Evolutionary conservation across 2,797 vertebrate species (phyloP).

Genomic region (Phrynocephalus forsythii): DNA sequence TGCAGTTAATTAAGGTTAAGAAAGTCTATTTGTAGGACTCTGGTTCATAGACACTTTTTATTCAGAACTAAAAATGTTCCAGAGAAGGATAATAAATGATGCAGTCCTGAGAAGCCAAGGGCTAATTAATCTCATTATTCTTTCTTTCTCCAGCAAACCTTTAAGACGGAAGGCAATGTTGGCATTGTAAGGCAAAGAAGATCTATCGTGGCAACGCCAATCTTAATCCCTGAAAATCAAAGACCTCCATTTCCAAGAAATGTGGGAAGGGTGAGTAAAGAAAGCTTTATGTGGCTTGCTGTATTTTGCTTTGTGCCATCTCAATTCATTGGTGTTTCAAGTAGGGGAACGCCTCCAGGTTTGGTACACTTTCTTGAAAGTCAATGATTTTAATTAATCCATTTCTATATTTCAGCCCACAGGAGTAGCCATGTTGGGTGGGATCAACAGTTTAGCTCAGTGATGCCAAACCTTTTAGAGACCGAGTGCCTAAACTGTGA

Average conservation of each 20-base stretch:
- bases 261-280: slow-evolving; percentile 89
- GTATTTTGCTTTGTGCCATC: background rate
- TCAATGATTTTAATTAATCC: no score
- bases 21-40: slow-evolving; percentile 35
- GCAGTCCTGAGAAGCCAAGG: slow-evolving; percentile 2
- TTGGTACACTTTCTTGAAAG: no score
- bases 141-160: slow-evolving; percentile 81
- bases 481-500: no score
- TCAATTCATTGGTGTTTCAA: no score
- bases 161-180: slow-evolving; percentile 81
- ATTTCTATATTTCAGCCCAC: no score
- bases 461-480: no score
- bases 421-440: no score
- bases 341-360: no score
- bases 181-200: slow-evolving; percentile 87
- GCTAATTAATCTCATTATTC: slow-evolving; percentile 33
- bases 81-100: background rate
- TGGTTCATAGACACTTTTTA: slow-evolving; percentile 14
- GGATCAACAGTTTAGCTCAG: no score
- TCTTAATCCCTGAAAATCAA: slow-evolving; percentile 93
- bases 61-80: slow-evolving; percentile 10
- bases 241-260: slow-evolving; percentile 89
- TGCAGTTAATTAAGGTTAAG: slow-evolving; percentile 54
- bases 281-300: background rate
- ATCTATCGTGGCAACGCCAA: slow-evolving; percentile 89